Evolutionary conservation across 2,113 vertebrate species (phyloP).

Genomic region (Rhodinocichla rosea): DNA sequence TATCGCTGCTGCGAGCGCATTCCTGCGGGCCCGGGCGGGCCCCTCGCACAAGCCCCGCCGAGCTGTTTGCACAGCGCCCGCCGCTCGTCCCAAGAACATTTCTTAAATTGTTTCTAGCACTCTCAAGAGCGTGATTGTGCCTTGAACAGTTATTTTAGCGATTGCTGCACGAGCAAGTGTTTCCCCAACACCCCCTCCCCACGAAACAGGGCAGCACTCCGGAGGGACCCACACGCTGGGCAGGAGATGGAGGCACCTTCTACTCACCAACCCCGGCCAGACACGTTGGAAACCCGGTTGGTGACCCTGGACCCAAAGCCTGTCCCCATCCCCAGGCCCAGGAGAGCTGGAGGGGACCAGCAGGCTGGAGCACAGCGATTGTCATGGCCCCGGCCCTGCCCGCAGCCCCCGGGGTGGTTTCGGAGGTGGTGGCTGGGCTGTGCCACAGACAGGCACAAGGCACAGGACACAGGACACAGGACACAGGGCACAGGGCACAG

Average conservation of each 20-base stretch:
- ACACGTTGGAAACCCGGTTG: background rate
- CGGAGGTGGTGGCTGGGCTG: background rate
- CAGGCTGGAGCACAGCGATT: background rate
- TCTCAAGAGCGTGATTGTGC: slow-evolving; percentile 16
- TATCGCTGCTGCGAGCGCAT: background rate
- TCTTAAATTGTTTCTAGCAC: slow-evolving; percentile 57
- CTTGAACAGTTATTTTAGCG: background rate
- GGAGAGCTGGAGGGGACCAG: background rate
- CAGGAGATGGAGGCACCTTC: background rate
- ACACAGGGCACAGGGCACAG: background rate
- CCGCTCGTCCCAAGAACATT: slow-evolving; percentile 23
- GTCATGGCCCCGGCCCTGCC: background rate
- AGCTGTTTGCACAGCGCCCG: slow-evolving; percentile 51
- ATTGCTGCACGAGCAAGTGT: background rate
- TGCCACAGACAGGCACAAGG: background rate
- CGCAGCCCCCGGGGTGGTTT: background rate
- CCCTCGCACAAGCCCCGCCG: background rate
- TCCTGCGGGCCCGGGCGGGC: background rate
- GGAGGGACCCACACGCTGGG: fast-evolving
- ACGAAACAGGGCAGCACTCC: background rate
- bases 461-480: background rate
- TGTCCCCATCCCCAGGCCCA: background rate
- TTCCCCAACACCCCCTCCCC: background rate
- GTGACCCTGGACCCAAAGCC: background rate
- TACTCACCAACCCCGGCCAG: background rate